Evolutionary conservation across 2,797 vertebrate species (phyloP), one percentile per base, ranked within the genome.

Genomic region (Chelmon rostratus): DNA sequence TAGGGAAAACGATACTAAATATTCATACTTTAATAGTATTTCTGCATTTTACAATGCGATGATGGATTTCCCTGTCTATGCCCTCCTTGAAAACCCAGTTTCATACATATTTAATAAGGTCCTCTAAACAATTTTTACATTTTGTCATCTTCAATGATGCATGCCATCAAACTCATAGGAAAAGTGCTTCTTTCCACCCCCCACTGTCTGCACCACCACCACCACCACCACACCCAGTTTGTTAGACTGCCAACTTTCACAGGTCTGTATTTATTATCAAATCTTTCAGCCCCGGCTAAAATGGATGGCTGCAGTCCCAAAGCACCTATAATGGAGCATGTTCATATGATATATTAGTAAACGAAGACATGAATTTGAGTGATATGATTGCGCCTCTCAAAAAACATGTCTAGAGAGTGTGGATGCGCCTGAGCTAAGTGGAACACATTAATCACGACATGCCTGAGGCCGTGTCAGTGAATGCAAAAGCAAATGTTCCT

Each of bases 51-150:
- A 88, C 93, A 93, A 89, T 92, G 58, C 54, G 75, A 90, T 96
- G 94, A 96, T 96, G 93, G 94, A 95, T 96, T 93, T 89, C 75
- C 92, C 90, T 95, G 94, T 95, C 94, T 91, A 73, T 90, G 81
- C 74, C 87, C 89, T 92, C 94, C 94, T 95, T 95, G 94, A 93
- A 94, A 95, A 92, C 86, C 76, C 82, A 83, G 87, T 88, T 94
- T 94, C 92, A 95, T 96, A 92, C 93, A 96, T 96, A 96, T 95
- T 95, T 93, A 96, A 94, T 93, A 89, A 79, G 85, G 87, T 93
- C 91, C 88, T 93, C 91, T 92, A 95, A 95, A 95, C 93, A 95
- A 90, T 95, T 94, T 96, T 95, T 93, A 93, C 90, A 95, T 93
- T 93, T 95, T 95, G 94, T 95, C 95, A 95, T 92, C 88, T 93